Evolutionary conservation across 2,888 invertebrate genomes (phyloP).

Genomic region (Lasioglossum marginatum): DNA sequence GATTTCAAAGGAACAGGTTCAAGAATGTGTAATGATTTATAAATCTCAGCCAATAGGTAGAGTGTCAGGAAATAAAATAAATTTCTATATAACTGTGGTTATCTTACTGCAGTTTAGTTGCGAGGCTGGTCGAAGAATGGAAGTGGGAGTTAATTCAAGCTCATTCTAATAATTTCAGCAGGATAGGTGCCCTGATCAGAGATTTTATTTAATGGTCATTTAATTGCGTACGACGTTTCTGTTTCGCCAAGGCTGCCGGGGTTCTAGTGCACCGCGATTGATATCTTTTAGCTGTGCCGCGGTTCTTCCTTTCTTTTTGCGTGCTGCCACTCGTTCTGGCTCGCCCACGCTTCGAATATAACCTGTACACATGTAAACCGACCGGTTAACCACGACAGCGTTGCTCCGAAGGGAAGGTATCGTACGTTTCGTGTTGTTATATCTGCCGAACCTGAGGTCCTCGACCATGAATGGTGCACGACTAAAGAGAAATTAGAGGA

Average conservation of each 20-base stretch:
- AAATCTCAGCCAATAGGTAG: not conserved
- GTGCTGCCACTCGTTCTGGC: constrained; percentile 67
- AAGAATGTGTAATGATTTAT: no score
- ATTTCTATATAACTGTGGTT: no score
- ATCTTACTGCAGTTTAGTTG: not conserved
- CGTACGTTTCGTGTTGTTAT: constrained; percentile 51
- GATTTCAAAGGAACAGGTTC: no score
- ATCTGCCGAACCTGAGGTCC: constrained; percentile 43
- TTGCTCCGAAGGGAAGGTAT: constrained; percentile 45
- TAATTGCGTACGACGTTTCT: constrained; percentile 48
- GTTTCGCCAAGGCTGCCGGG: constrained; percentile 36
- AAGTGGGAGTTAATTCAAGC: not conserved
- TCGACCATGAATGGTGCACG: constrained; percentile 49
- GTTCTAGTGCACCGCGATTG: constrained; percentile 53
- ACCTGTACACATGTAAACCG: constrained; percentile 74
- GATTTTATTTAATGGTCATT: constrained; percentile 28
- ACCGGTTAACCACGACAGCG: constrained; percentile 71
- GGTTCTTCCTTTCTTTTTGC: constrained; percentile 60
- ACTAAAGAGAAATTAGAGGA: constrained; percentile 28
- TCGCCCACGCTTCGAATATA: constrained; percentile 69
- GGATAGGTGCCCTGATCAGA: constrained; percentile 18
- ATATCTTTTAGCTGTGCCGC: constrained; percentile 48
- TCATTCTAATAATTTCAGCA: not conserved
- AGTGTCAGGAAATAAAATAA: not conserved
- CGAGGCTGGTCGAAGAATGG: not conserved